Evolutionary conservation across 2,797 vertebrate genomes (phyloP), one percentile per base, ranked within the genome.

Genomic region (Microcaecilia unicolor): DNA sequence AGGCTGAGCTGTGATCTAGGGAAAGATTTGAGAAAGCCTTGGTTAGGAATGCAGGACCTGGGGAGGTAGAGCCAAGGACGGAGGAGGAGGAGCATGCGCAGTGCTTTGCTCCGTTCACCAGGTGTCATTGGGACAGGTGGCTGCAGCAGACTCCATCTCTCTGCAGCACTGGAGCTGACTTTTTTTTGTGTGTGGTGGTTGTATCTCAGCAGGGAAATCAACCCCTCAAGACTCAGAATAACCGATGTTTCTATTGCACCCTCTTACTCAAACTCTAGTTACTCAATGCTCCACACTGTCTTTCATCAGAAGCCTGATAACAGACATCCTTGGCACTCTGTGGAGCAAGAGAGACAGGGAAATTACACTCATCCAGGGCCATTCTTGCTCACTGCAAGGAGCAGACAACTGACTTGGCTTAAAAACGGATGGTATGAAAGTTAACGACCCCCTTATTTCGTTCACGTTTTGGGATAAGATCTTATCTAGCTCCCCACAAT

Each of bases 41-140:
- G 67, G 74, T 76, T 54, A 28, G 31, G 36, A 14, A 14, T 20
- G 15, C 31, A 6, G 13, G 21, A 24, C 6, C 10, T 21, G 31
- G 37, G 13, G 22, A 25, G 29, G 23, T 34, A 48, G 34, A 44
- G 31, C 36, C 15, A 26, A 23, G n/a, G 21, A 18, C 12, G 15
- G n/a, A n/a, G n/a, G n/a, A n/a, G 24, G 49, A 40, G 18, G 81
- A 61, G 84, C 85, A 76, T 78, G 85, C 79, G 83, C 73, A 48
- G 22, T 37, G 1, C 41, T 3, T 33, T 25, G 18, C 22, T 43
- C 59, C 77, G 80, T 67, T 75, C 70, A 67, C 84, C 89, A 92
- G 91, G 90, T 92, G 91, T 83, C 78, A 55, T 37, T 30, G 37
- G 47, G 78, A 78, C 90, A 93, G 90, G 90, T 94, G 89, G 74